Percentiles rank a stretch among this genome's conserved stretches.
Conservation (phyloP, 2,888 invertebrate species). For the Onchidella celtica region DNA sequence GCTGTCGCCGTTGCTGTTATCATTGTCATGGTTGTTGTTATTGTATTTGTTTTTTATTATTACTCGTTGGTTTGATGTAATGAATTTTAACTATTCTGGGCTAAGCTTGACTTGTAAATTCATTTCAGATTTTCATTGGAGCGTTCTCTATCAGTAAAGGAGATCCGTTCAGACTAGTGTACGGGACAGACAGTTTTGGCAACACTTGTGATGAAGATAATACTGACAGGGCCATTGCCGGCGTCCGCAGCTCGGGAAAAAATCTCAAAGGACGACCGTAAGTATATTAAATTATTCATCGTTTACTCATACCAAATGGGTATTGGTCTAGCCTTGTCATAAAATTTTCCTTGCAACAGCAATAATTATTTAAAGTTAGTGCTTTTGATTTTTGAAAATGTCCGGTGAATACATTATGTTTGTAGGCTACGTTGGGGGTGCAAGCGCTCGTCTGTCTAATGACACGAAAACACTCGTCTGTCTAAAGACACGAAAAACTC, state of each 20-base stretch:
- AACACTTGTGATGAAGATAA: slow-evolving; percentile 94
- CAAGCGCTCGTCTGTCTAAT: too few relatives aligned
- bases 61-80: too few relatives aligned
- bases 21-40: neutral
- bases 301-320: too few relatives aligned
- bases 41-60: neutral
- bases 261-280: slow-evolving; percentile 84
- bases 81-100: too few relatives aligned
- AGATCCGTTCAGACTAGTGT: slow-evolving; percentile 73
- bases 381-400: neutral
- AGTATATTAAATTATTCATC: slow-evolving; percentile 50
- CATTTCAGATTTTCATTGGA: slow-evolving; percentile 80
- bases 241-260: slow-evolving; percentile 89
- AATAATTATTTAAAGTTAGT: neutral
- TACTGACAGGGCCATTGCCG: slow-evolving; percentile 84
- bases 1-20: neutral
- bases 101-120: too few relatives aligned
- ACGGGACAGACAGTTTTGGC: slow-evolving; percentile 76
- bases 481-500: too few relatives aligned
- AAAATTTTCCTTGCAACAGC: neutral
- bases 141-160: slow-evolving; percentile 85
- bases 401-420: too few relatives aligned
- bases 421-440: too few relatives aligned
- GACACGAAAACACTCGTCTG: too few relatives aligned
- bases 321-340: too few relatives aligned